These are phyloP conservation scores for Myotis davidii DNA, from an alignment of 2,113 vertebrate species.

Conservation along the genomic window DNA sequence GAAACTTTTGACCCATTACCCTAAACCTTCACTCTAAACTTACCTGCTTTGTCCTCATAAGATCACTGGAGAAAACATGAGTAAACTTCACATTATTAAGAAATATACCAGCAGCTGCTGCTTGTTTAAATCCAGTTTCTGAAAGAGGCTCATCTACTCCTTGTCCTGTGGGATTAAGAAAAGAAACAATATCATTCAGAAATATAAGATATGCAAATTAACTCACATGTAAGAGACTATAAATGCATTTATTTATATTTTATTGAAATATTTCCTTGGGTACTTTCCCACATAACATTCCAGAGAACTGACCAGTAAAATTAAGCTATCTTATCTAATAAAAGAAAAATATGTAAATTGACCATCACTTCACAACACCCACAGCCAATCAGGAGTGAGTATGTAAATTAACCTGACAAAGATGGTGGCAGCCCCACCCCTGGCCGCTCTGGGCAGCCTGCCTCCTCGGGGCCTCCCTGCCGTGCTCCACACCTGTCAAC, in stretches of 20 bases:
- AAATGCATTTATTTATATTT: not conserved
- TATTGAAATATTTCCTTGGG: not conserved
- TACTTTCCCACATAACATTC: not conserved
- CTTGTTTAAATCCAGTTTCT: constrained; percentile 91
- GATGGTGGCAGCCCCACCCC: too few species aligned
- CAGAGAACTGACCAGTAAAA: not conserved
- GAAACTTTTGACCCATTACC: not conserved
- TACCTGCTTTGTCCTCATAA: constrained; percentile 92
- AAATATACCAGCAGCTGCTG: constrained; percentile 90
- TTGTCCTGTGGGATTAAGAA: constrained; percentile 85
- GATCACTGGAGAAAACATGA: constrained; percentile 92
- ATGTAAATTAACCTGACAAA: too few species aligned
- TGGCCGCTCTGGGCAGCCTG: too few species aligned
- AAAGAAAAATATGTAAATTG: too few species aligned
- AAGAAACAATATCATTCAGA: not conserved
- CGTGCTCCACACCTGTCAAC: too few species aligned
- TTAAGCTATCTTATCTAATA: not conserved
- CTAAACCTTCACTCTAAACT: constrained; percentile 50
- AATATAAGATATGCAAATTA: not conserved
- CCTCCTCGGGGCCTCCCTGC: too few species aligned
- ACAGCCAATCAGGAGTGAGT: too few species aligned
- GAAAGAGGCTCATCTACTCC: constrained; percentile 93
- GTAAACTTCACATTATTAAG: constrained; percentile 90
- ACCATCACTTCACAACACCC: too few species aligned
- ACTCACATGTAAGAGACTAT: not conserved